phyloP scores from a whole-genome alignment of 2,113 vertebrate genomes.

The Ranitomeya variabilis region DNA sequence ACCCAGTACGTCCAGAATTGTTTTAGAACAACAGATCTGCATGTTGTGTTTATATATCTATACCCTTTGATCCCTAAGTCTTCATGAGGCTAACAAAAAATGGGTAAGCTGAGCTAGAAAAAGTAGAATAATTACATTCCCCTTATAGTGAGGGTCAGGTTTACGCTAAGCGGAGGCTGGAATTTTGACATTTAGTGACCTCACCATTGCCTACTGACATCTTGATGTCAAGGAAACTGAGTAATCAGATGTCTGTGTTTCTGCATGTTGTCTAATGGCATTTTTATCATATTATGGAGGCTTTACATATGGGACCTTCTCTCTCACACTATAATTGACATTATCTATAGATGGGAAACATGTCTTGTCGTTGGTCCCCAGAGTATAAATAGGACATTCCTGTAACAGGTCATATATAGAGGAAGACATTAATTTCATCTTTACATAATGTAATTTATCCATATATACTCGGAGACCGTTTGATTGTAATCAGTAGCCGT shows the following conservation, averaged over 20 bases:
- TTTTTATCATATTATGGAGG: constrained; percentile 25
- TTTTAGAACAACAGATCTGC: background rate
- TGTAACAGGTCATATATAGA: background rate
- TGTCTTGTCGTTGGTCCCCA: background rate
- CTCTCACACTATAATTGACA: background rate
- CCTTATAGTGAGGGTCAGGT: too few species aligned
- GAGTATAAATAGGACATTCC: background rate
- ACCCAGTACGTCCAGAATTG: too few species aligned
- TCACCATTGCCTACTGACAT: background rate
- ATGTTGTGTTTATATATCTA: background rate
- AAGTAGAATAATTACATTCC: too few species aligned
- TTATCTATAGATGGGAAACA: constrained; percentile 19
- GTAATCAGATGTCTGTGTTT: background rate
- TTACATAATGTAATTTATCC: background rate
- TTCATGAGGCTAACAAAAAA: too few species aligned
- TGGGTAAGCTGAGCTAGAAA: too few species aligned
- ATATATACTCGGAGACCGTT: background rate
- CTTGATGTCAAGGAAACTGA: background rate
- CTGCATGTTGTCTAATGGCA: constrained; percentile 8
- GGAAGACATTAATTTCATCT: background rate
- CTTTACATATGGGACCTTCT: background rate
- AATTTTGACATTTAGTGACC: background rate
- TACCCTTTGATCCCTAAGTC: too few species aligned
- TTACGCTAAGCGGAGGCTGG: background rate
- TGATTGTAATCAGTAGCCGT: background rate